Evolutionary conservation across 1,140 invertebrate species (phyloP).

Genomic region (Mactra quadrangularis): DNA sequence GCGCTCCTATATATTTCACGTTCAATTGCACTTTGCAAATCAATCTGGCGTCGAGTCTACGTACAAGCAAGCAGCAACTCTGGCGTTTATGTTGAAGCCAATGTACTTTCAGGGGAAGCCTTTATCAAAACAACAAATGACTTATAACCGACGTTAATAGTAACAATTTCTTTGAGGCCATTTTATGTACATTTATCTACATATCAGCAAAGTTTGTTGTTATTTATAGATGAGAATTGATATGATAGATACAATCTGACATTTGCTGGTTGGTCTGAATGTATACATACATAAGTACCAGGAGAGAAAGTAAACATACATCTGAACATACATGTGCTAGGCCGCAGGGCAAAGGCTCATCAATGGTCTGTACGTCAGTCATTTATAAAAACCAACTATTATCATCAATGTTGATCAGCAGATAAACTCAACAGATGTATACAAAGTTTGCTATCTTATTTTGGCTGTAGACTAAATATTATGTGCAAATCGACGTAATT

Average conservation of each 20-base stretch:
- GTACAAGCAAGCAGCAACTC: neutral
- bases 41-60: constrained; percentile 49
- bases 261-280: constrained; percentile 1
- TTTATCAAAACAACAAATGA: neutral
- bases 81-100: constrained; percentile 3
- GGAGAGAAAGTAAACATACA: neutral
- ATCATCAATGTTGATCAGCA: constrained; percentile 44
- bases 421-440: constrained; percentile 57
- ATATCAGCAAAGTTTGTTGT: constrained; percentile 47
- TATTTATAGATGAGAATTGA: constrained; percentile 57
- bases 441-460: constrained; percentile 40
- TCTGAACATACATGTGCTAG: constrained; percentile 28
- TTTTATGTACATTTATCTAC: constrained; percentile 45
- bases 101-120: neutral
- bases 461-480: constrained; percentile 50
- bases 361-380: constrained; percentile 40
- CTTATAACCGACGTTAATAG: constrained; percentile 9
- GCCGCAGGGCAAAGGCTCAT: constrained; percentile 37
- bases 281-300: no score
- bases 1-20: constrained; percentile 54
- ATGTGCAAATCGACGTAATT: neutral
- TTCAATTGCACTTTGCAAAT: constrained; percentile 45
- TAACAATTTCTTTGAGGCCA: constrained; percentile 18
- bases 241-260: constrained; percentile 56
- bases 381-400: constrained; percentile 40